Conservation (phyloP, 2,113 vertebrate species). For the Haemorhous mexicanus region DNA sequence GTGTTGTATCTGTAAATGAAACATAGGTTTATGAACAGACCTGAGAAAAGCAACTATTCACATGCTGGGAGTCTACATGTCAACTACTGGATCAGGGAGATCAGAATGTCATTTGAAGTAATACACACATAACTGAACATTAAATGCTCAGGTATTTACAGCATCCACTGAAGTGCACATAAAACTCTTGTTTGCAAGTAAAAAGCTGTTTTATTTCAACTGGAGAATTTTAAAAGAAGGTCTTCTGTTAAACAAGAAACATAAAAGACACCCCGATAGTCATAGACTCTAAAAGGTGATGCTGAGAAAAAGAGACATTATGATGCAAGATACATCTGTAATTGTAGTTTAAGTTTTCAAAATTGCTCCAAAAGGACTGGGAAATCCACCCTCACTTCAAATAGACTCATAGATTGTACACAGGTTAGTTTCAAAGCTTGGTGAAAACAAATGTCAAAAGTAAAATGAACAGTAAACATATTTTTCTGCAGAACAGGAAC, state of each 20-base stretch:
- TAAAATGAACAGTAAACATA: not conserved
- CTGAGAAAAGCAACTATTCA: not conserved
- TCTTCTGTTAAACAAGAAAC: not conserved
- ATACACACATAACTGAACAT: not conserved
- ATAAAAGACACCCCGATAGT: not conserved
- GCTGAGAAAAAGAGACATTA: not conserved
- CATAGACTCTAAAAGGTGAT: not conserved
- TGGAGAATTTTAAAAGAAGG: not conserved
- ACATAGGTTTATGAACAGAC: not conserved
- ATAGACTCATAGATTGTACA: not conserved
- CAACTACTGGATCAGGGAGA: not conserved
- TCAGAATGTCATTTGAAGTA: not conserved
- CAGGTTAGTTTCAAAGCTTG: not conserved
- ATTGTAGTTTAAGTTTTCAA: not conserved
- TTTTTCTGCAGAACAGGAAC: not conserved
- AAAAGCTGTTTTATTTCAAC: not conserved
- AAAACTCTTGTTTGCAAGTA: not conserved
- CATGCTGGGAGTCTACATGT: accelerated
- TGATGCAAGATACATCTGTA: not conserved
- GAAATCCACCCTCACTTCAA: not conserved
- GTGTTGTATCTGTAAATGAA: not conserved
- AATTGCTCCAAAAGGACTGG: not conserved
- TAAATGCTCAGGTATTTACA: not conserved
- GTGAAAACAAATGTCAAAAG: not conserved
- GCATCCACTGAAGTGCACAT: not conserved